Conservation (phyloP, 2,797 vertebrate species). For the Microctenopoma stevenorrisi region DNA sequence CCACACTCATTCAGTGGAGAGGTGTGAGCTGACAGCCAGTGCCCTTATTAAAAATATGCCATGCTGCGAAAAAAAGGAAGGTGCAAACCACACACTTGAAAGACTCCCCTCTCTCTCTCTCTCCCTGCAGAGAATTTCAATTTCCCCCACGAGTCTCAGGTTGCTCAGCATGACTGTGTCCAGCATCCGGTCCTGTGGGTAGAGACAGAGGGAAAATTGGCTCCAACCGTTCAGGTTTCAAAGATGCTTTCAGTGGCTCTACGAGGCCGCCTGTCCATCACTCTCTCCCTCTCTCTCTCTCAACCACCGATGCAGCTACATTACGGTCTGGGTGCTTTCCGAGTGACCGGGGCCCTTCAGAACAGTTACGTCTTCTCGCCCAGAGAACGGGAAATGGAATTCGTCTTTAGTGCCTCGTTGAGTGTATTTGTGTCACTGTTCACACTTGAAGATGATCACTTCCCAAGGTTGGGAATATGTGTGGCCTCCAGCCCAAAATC, state of each 20-base stretch:
- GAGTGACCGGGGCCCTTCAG: not conserved
- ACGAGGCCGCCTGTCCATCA: slow-evolving; percentile 57
- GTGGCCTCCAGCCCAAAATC: not conserved
- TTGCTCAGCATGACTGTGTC: slow-evolving; percentile 61
- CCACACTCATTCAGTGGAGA: slow-evolving; percentile 54
- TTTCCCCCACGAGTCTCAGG: slow-evolving; percentile 57
- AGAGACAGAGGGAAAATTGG: slow-evolving; percentile 51
- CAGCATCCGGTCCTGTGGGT: slow-evolving; percentile 49
- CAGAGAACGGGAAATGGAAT: slow-evolving; percentile 12
- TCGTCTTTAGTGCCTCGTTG: not conserved
- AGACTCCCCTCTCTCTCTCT: slow-evolving; percentile 51
- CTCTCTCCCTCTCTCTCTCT: not conserved
- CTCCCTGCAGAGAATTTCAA: slow-evolving; percentile 72
- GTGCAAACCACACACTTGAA: slow-evolving; percentile 59
- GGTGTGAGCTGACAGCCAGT: slow-evolving; percentile 64
- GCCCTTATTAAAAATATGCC: slow-evolving; percentile 74
- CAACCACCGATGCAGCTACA: slow-evolving; percentile 14
- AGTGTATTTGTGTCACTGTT: slow-evolving; percentile 9
- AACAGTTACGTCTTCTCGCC: not conserved
- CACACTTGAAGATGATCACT: slow-evolving; percentile 17
- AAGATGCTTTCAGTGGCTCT: slow-evolving; percentile 33
- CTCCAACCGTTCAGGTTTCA: slow-evolving; percentile 66
- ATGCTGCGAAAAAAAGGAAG: slow-evolving; percentile 61
- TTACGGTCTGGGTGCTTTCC: not conserved
- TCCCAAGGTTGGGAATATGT: not conserved